These are phyloP conservation scores for Tipula unca DNA, from an alignment of 2,888 invertebrate genomes.

Conservation along the genomic window DNA sequence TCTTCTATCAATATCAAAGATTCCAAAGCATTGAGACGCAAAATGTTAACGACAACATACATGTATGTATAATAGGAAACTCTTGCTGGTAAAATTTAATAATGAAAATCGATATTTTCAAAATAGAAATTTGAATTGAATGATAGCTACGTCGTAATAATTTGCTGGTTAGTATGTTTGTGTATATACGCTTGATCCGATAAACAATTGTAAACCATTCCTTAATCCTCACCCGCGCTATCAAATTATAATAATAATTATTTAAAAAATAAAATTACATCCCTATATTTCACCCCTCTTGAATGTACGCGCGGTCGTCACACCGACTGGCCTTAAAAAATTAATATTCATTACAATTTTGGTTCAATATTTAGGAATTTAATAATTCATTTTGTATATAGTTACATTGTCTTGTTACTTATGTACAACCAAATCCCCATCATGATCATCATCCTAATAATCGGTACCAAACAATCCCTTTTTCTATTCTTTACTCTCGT, in stretches of 20 bases:
- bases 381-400: not conserved
- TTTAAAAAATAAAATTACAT: not conserved
- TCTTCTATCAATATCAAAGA: not conserved
- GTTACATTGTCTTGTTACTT: not conserved
- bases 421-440: not conserved
- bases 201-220: too few relatives aligned
- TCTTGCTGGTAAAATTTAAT: not conserved
- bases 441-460: not conserved
- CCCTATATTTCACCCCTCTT: not conserved
- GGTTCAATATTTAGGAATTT: not conserved
- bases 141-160: too few relatives aligned
- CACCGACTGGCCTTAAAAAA: not conserved
- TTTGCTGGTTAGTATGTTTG: too few relatives aligned
- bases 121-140: too few relatives aligned
- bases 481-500: not conserved
- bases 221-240: not conserved
- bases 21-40: not conserved
- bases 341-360: slow-evolving; percentile 2
- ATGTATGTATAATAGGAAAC: not conserved
- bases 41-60: not conserved
- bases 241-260: not conserved
- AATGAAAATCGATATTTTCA: not conserved
- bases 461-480: not conserved
- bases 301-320: not conserved
- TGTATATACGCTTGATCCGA: not conserved